Conservation (phyloP, 2,113 vertebrate genomes). For the Etia nguti region DNA sequence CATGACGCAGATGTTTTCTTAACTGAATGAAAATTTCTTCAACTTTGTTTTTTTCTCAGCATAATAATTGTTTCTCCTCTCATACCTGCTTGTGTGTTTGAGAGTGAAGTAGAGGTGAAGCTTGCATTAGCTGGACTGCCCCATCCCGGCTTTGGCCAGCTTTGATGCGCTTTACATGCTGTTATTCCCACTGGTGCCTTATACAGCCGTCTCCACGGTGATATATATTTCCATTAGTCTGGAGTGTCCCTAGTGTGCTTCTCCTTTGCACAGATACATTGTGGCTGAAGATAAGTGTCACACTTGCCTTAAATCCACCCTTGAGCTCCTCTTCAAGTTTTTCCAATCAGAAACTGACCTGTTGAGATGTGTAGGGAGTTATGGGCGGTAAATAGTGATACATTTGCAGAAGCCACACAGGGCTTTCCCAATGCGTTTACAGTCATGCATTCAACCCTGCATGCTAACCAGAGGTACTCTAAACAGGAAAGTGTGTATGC, state of each 20-base stretch:
- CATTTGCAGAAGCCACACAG: not conserved
- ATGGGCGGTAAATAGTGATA: slow-evolving; percentile 46
- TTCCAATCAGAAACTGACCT: slow-evolving; percentile 4
- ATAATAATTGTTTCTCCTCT: not conserved
- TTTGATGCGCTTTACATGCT: not conserved
- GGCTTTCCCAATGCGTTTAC: slow-evolving; percentile 11
- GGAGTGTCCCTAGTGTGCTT: not conserved
- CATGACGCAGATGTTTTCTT: slow-evolving; percentile 21
- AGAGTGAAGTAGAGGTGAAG: not conserved
- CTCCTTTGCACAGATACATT: not conserved
- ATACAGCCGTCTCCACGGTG: not conserved
- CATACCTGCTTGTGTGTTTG: not conserved
- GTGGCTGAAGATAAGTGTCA: not conserved
- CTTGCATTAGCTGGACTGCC: not conserved
- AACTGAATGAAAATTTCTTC: slow-evolving; percentile 28
- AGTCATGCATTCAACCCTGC: not conserved
- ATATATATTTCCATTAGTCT: not conserved
- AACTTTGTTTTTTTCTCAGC: slow-evolving; percentile 16
- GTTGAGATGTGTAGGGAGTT: not conserved
- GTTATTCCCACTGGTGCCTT: not conserved
- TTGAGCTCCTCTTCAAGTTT: not conserved
- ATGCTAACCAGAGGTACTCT: not conserved
- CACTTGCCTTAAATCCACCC: slow-evolving; percentile 17
- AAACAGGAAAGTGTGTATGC: not conserved
- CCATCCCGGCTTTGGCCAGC: not conserved